Evolutionary conservation across 2,888 invertebrate genomes (phyloP), one percentile per base, ranked within the genome.

Genomic region (Amphipyra tragopoginis): DNA sequence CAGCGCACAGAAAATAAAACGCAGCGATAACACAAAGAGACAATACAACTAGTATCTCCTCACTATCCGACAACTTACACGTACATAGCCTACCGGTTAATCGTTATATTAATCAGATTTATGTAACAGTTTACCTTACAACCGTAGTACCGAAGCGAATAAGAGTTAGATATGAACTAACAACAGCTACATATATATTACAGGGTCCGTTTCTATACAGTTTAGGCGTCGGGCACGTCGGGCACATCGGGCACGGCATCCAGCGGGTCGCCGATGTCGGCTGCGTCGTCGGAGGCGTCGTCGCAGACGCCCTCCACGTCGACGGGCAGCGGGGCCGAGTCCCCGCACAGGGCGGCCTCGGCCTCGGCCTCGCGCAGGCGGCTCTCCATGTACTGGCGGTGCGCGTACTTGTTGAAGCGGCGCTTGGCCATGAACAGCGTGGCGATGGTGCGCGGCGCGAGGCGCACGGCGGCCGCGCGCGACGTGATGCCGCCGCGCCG

Each of bases 401-500:
- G 94, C 82, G 94, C 94, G 91, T 94, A 94, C 88, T 94, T 94
- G 93, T 94, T 94, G 93, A 94, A 94, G 71, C 94, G 92, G 1
- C 94, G 93, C 90, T 94, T 94, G 83, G 94, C 94, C 94, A 94
- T 94, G 91, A 94, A 94, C 55, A 94, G 91, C 77, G 94, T 94
- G 86, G 94, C 94, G 87, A 94, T 93, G 80, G 94, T 94, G 63
- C 94, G 90, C 82, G 94, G 94, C 79, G 94, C 94, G 21, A 91
- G 88, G 57, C 94, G 92, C 68, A 90, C 94, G 80, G 94, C 94
- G 67, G 94, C 94, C 11, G 94, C 92, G 79, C 94, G 93, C 64
- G 94, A 94, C 81, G 94, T 92, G 87, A 94, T 94, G 62, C 94
- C 94, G 80, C 94, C 93, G 85, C 94, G 93, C 70, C 93, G 91